phyloP scores from a whole-genome alignment of 2,797 vertebrate species.

The Fistularia tabacaria region DNA sequence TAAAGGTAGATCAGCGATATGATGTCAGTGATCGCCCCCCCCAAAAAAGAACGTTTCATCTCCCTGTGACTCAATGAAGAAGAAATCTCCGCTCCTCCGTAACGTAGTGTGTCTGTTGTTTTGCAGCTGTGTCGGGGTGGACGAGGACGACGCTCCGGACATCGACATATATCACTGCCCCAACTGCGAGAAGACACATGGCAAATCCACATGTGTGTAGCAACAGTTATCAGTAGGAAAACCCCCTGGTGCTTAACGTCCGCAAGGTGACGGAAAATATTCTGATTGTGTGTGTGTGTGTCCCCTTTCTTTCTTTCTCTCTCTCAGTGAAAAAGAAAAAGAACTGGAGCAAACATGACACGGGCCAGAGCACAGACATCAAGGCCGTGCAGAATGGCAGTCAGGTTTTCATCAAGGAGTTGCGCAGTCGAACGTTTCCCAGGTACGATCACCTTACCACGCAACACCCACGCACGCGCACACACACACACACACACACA shows the following conservation, averaged over 20 bases:
- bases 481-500: too few relatives aligned
- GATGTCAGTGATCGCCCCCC: too few relatives aligned
- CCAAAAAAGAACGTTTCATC: too few relatives aligned
- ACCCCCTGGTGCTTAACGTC: too few relatives aligned
- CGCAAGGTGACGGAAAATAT: background rate
- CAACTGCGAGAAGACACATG: conserved; percentile 94
- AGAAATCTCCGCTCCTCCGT: too few relatives aligned
- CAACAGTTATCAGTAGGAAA: background rate
- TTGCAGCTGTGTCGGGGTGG: conserved; percentile 93
- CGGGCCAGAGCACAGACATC: conserved; percentile 87
- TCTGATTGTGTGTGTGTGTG: background rate
- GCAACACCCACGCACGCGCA: background rate
- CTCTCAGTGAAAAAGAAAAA: conserved; percentile 94
- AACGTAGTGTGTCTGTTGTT: conserved; percentile 13
- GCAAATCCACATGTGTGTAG: conserved; percentile 91
- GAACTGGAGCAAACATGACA: conserved; percentile 93
- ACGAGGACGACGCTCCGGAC: conserved; percentile 95
- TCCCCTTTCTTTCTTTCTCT: background rate
- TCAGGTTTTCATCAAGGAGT: conserved; percentile 96
- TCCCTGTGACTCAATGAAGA: too few relatives aligned
- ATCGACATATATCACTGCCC: conserved; percentile 98
- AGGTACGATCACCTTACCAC: conserved; percentile 75
- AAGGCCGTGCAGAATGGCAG: conserved; percentile 95
- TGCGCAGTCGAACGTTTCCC: conserved; percentile 93
- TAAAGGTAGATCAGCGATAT: too few relatives aligned